Evolutionary conservation across 2,888 invertebrate species (phyloP).

Genomic region (Stenolophus ochropezus): DNA sequence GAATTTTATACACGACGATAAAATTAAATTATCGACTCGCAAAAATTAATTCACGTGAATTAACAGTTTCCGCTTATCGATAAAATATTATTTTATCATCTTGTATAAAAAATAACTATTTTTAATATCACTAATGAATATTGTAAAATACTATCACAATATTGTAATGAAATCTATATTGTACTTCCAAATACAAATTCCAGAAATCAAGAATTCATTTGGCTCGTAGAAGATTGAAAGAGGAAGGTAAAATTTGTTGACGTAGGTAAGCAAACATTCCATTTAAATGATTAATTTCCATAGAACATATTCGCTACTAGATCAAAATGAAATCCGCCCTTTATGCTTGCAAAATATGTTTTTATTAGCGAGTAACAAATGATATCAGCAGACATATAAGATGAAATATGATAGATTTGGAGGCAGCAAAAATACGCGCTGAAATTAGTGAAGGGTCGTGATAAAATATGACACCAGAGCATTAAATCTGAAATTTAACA

Average conservation of each 20-base stretch:
- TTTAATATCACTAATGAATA: too few species aligned
- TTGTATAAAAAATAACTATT: too few species aligned
- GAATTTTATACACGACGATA: too few species aligned
- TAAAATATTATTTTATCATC: too few species aligned
- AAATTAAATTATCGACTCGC: too few species aligned
- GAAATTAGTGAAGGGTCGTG: conserved; percentile 37
- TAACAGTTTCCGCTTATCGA: too few species aligned
- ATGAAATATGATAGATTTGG: conserved; percentile 39
- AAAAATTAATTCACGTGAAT: too few species aligned
- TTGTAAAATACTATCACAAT: too few species aligned
- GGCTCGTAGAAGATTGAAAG: too few species aligned
- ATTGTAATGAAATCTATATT: too few species aligned
- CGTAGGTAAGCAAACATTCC: neutral
- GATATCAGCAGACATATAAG: conserved; percentile 23
- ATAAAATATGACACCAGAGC: conserved; percentile 31
- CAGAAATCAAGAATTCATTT: too few species aligned
- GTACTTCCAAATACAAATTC: too few species aligned
- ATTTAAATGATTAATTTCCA: neutral
- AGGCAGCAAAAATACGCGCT: conserved; percentile 5
- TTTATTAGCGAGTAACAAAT: conserved; percentile 34
- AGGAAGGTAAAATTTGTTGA: neutral
- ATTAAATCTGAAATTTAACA: conserved; percentile 32
- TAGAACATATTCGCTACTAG: neutral
- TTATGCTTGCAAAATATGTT: conserved; percentile 30
- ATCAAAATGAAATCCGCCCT: neutral